phyloP scores from a whole-genome alignment of 2,797 vertebrate species.

The Rhodeus uyekii region DNA sequence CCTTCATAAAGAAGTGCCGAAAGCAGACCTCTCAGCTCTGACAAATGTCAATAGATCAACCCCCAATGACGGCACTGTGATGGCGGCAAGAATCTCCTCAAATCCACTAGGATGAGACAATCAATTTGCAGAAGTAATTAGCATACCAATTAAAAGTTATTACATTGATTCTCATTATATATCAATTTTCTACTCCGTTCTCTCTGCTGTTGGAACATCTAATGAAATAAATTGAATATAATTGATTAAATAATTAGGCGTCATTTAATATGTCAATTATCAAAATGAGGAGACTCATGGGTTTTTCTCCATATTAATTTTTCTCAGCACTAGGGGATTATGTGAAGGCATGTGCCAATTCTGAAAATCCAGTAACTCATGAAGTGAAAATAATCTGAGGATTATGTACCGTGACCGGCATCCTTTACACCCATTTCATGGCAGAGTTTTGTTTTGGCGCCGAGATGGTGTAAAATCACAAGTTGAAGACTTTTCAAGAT shows the following conservation, averaged over 20 bases:
- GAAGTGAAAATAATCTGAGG: background rate
- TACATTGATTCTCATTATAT: conserved; percentile 50
- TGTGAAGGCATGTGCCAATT: conserved; percentile 38
- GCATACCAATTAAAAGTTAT: conserved; percentile 56
- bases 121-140: conserved; percentile 60
- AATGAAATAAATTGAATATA: conserved; percentile 56
- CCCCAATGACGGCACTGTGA: conserved; percentile 26
- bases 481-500: background rate
- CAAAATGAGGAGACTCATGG: too few relatives aligned
- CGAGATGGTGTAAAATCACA: background rate
- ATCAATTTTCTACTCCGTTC: conserved; percentile 50
- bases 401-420: conserved; percentile 4
- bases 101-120: conserved; percentile 53
- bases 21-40: background rate
- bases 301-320: conserved; percentile 47
- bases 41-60: conserved; percentile 38
- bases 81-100: conserved; percentile 48
- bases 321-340: conserved; percentile 40
- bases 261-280: conserved; percentile 58
- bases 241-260: conserved; percentile 61
- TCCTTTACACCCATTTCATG: background rate
- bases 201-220: conserved; percentile 47
- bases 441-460: background rate
- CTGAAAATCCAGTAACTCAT: background rate
- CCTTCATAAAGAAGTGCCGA: conserved; percentile 14